Evolutionary conservation across 2,113 vertebrate species (phyloP).

Genomic region (Corythaixoides concolor): DNA sequence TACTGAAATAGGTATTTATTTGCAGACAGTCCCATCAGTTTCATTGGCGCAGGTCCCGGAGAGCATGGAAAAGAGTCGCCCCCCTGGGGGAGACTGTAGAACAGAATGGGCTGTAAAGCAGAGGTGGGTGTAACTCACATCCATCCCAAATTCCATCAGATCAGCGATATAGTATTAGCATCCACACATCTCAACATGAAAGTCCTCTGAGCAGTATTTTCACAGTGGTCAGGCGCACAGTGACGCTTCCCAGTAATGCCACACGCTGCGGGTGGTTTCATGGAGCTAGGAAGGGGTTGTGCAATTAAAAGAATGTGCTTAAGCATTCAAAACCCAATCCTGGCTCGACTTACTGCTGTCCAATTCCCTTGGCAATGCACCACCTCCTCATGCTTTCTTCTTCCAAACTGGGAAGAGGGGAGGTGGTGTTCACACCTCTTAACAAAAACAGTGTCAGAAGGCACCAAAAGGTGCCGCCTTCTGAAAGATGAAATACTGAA

Average conservation of each 20-base stretch:
- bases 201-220: neutral
- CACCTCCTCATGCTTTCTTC: neutral
- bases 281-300: neutral
- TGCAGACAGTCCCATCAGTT: neutral
- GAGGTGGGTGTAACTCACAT: neutral
- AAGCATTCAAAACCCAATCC: neutral
- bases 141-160: neutral
- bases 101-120: neutral
- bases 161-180: too few relatives aligned
- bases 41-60: rapidly evolving
- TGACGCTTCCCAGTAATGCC: rapidly evolving
- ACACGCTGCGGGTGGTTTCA: neutral
- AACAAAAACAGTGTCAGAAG: neutral
- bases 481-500: neutral
- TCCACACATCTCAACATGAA: neutral
- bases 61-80: neutral
- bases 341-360: neutral
- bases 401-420: rapidly evolving
- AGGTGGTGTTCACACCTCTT: neutral
- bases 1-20: neutral
- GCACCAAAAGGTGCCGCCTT: neutral
- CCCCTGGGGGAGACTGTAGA: neutral
- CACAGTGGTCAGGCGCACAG: too few relatives aligned
- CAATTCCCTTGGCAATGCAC: rapidly evolving
- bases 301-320: neutral